Base-by-base conservation (phyloP, 1,140 invertebrate species). In the Drosophila ironensis region DNA sequence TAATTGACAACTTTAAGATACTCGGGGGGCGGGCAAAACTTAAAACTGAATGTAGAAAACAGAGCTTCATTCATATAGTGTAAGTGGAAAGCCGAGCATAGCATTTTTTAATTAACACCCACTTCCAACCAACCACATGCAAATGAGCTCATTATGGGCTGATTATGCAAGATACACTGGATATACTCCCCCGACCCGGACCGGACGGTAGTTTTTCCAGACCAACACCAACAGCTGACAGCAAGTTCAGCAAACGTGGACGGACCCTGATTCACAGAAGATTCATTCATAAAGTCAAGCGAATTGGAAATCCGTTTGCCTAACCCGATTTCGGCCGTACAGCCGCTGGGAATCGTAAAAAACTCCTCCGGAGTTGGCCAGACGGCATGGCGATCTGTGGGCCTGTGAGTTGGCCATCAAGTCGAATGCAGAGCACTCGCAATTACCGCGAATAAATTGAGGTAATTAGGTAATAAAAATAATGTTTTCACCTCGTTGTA, bases 381-480 rank as follows among this genome's bases (percentile, higher is more conserved):
- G 77, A 82, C 76, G 37, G 66, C 67, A 54, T 74, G 75, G 71
- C 76, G 59, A 19, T 63, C 40, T 27, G 9, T 22, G 20, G 11
- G 30, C 11, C 1, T 33, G 11, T n/a, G n/a, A n/a, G 1, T 5
- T 33, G 28, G n/a, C 53, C 28, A 60, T 61, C 38, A 66, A 81
- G 30, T 76, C 37, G 22, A 28, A 60, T 73, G 80, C 56, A 61
- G 41, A 67, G 30, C 64, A 67, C 51, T 80, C 22, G 37, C 77
- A 87, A 87, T 87, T 82, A 82, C 72, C 37, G 60, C 59, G 68
- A 87, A 87, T 78, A 87, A 88, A 84, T 88, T 88, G 77, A 69
- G 84, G 84, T 88, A 88, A 88, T 87, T 82, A 72, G 84, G 84
- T 84, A 87, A 87, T 87, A 82, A 88, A 88, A 82, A 88, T 80